A percentile compares a stretch with the other conserved stretches of the same genome.
phyloP scores from a whole-genome alignment of 2,113 vertebrate genomes.

The Callipepla squamata region DNA sequence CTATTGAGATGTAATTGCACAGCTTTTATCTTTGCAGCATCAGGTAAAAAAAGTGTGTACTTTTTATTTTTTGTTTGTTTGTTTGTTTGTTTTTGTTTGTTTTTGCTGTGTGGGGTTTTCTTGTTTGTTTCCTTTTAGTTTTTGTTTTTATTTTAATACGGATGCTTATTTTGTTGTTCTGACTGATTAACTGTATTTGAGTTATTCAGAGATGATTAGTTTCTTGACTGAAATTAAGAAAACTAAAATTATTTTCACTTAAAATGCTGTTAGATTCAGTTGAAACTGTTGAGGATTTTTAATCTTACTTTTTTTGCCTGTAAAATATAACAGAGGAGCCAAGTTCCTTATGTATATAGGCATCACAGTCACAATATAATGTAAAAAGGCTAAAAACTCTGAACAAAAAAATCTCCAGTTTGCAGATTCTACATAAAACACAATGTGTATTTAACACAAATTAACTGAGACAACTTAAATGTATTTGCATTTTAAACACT shows the following conservation, averaged over 20 bases:
- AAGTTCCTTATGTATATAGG: neutral
- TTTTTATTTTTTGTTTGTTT: neutral
- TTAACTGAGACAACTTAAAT: neutral
- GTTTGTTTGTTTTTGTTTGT: neutral
- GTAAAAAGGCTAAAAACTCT: neutral
- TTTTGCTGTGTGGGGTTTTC: neutral
- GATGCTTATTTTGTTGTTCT: neutral
- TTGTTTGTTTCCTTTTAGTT: neutral
- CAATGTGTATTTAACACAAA: neutral
- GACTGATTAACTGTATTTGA: neutral
- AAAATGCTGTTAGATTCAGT: neutral
- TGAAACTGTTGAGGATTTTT: neutral
- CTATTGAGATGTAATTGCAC: conserved; percentile 26
- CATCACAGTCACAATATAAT: neutral
- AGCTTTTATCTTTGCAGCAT: conserved; percentile 23
- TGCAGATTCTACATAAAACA: neutral
- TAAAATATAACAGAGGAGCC: neutral
- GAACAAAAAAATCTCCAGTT: neutral
- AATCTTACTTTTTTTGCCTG: neutral
- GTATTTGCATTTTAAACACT: neutral
- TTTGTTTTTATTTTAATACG: neutral
- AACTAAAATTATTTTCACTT: neutral
- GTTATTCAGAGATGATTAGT: neutral
- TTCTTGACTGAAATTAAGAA: neutral
- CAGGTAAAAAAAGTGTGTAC: neutral